Conservation (phyloP, 2,113 vertebrate species). For the Alethe castanea region DNA sequence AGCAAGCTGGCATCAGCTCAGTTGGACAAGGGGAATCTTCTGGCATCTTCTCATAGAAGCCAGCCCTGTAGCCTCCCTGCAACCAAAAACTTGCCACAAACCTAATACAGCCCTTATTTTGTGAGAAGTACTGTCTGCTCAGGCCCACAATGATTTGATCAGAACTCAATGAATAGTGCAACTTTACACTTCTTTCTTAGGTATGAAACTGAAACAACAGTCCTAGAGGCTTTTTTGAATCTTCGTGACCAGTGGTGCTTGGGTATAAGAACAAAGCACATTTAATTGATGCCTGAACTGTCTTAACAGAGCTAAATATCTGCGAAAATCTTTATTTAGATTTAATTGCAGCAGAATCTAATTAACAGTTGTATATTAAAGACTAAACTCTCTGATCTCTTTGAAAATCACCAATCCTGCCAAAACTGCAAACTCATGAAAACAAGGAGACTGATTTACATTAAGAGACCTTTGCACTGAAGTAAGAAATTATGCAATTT, state of each 20-base stretch:
- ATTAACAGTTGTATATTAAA: constrained; percentile 27
- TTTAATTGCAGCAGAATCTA: constrained; percentile 26
- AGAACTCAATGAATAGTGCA: background rate
- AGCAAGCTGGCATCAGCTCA: background rate
- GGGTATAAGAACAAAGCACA: background rate
- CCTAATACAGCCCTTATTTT: background rate
- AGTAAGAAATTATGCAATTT: background rate
- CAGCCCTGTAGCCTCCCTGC: background rate
- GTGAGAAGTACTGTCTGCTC: background rate
- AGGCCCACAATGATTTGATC: background rate
- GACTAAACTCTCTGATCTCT: constrained; percentile 3
- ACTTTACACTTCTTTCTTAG: background rate
- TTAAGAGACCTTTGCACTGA: background rate
- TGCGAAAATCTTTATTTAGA: constrained; percentile 36
- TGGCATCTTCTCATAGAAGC: background rate
- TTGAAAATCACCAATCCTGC: background rate
- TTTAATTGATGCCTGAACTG: background rate
- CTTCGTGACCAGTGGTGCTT: background rate
- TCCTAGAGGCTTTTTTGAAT: background rate
- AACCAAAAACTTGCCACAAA: background rate
- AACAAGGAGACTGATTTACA: background rate
- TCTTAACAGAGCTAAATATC: background rate
- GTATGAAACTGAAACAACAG: background rate
- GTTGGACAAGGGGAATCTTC: background rate
- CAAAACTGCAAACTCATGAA: background rate